Conservation (phyloP, 2,888 invertebrate genomes). For the Ischnus inquisitorius region DNA sequence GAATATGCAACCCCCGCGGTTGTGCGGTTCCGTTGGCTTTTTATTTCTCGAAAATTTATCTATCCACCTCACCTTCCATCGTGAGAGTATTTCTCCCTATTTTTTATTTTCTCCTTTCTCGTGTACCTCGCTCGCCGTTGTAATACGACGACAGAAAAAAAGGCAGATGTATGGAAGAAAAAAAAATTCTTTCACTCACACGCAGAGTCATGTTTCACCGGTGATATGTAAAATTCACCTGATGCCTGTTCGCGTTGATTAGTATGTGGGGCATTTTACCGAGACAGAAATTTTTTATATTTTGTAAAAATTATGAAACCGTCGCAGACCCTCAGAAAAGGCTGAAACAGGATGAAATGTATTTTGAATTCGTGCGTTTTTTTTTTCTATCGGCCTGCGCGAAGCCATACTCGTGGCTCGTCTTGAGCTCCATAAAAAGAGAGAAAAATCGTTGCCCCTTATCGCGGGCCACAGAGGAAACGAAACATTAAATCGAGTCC, state of each 20-base stretch:
- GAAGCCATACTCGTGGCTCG: slow-evolving; percentile 33
- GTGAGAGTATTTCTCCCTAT: slow-evolving; percentile 30
- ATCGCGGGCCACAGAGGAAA: slow-evolving; percentile 81
- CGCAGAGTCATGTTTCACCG: slow-evolving; percentile 24
- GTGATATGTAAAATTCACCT: slow-evolving; percentile 10
- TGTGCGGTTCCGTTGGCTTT: slow-evolving; percentile 70
- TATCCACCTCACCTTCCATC: slow-evolving; percentile 67
- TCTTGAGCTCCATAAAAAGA: slow-evolving; percentile 74
- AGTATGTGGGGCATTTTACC: not conserved
- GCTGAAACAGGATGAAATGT: slow-evolving; percentile 51
- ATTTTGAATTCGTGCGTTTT: slow-evolving; percentile 59
- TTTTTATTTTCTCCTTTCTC: slow-evolving; percentile 16
- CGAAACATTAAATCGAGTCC: slow-evolving; percentile 84
- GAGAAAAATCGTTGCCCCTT: slow-evolving; percentile 80
- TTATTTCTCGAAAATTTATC: slow-evolving; percentile 79
- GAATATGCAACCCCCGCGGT: slow-evolving; percentile 79
- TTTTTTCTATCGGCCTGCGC: not conserved
- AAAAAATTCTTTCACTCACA: slow-evolving; percentile 10
- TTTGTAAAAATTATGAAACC: not conserved
- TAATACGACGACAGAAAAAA: slow-evolving; percentile 6
- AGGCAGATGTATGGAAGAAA: slow-evolving; percentile 22
- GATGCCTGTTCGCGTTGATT: not conserved
- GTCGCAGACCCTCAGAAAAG: slow-evolving; percentile 22
- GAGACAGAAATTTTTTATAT: not conserved
- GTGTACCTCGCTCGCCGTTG: not conserved